phyloP scores from a whole-genome alignment of 2,888 invertebrate species.

The Agriopis marginaria region DNA sequence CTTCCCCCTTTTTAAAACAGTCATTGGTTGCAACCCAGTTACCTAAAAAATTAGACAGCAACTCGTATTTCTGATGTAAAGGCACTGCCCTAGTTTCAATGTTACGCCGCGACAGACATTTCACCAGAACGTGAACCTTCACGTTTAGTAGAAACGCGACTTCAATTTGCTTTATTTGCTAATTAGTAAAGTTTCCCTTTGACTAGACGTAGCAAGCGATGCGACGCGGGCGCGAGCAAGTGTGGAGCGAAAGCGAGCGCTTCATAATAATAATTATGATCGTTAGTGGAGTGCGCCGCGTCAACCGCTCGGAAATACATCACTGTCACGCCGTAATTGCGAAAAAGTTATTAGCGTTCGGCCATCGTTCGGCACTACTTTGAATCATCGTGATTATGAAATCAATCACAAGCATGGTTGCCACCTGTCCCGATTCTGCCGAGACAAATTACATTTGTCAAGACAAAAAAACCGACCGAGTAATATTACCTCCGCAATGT shows the following conservation, averaged over 20 bases:
- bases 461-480: no score
- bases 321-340: constrained; percentile 52
- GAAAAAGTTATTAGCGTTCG: constrained; percentile 53
- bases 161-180: constrained; percentile 78
- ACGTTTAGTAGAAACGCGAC: constrained; percentile 65
- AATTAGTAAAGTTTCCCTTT: constrained; percentile 79
- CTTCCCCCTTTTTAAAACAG: no score
- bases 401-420: constrained; percentile 35
- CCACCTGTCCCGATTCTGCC: no score
- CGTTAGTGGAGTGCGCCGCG: constrained; percentile 54
- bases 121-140: constrained; percentile 58
- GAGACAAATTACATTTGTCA: no score
- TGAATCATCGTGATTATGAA: constrained; percentile 39
- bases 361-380: constrained; percentile 47
- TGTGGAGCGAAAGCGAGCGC: constrained; percentile 49
- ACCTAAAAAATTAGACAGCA: not conserved
- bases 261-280: constrained; percentile 71
- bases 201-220: constrained; percentile 53
- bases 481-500: not conserved
- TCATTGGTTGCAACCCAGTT: not conserved
- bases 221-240: constrained; percentile 38
- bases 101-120: constrained; percentile 59
- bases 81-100: constrained; percentile 49
- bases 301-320: constrained; percentile 49
- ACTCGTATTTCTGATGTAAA: constrained; percentile 7